Conservation (phyloP, 2,797 vertebrate genomes). For the Pangasius mekongensis region DNA sequence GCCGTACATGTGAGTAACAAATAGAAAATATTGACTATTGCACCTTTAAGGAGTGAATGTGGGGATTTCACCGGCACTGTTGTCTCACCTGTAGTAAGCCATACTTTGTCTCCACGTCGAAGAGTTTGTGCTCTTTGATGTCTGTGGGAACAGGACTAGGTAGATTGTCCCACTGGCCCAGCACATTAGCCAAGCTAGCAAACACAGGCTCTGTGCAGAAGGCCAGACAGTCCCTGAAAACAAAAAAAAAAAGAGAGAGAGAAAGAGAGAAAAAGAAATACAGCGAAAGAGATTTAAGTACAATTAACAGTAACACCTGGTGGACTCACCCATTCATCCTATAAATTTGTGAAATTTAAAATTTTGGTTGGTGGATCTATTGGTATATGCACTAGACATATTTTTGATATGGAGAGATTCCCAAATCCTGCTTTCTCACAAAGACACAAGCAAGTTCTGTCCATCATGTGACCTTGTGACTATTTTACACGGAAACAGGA, state of each 20-base stretch:
- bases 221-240: constrained; percentile 90
- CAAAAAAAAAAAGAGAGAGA: constrained; percentile 54
- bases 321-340: neutral
- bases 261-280: constrained; percentile 29
- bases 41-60: neutral
- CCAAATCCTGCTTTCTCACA: neutral
- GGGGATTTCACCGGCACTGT: neutral
- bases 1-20: neutral
- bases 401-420: neutral
- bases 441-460: neutral
- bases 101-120: constrained; percentile 96
- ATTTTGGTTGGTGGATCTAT: neutral
- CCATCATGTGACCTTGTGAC: neutral
- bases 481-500: neutral
- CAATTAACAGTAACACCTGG: neutral
- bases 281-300: neutral
- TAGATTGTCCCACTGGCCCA: constrained; percentile 95
- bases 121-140: constrained; percentile 96
- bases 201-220: constrained; percentile 98
- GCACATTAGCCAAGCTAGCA: constrained; percentile 94
- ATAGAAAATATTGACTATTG: neutral
- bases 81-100: constrained; percentile 91
- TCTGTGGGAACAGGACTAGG: constrained; percentile 89
- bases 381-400: no score
- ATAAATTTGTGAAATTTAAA: neutral